phyloP scores from a whole-genome alignment of 2,888 invertebrate genomes.

The Stegana nigrithorax region DNA sequence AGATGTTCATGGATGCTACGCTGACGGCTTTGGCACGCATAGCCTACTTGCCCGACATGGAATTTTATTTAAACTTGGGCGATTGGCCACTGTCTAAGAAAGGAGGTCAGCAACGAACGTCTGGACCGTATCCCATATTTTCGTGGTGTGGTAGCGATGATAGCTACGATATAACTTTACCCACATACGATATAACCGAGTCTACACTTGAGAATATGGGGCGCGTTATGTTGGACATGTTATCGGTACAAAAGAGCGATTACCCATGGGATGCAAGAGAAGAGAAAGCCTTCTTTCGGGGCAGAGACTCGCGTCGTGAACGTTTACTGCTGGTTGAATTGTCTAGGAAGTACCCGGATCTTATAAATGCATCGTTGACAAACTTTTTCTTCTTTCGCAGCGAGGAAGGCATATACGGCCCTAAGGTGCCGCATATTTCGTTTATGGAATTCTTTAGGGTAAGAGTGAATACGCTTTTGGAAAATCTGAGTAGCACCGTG shows the following conservation, averaged over 20 bases:
- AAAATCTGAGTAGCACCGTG: background rate
- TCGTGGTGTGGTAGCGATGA: slow-evolving; percentile 96
- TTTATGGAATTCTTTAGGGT: slow-evolving; percentile 96
- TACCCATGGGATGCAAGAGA: slow-evolving; percentile 80
- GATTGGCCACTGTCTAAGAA: slow-evolving; percentile 90
- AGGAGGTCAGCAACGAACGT: slow-evolving; percentile 65
- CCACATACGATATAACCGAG: slow-evolving; percentile 95
- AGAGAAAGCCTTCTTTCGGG: slow-evolving; percentile 88
- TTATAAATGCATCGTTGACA: slow-evolving; percentile 92
- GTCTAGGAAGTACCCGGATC: slow-evolving; percentile 78
- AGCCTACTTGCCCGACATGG: slow-evolving; percentile 84
- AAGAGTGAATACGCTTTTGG: slow-evolving; percentile 33
- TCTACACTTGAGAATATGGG: slow-evolving; percentile 94
- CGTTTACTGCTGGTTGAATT: slow-evolving; percentile 85
- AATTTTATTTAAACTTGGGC: slow-evolving; percentile 92
- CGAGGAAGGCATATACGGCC: slow-evolving; percentile 86
- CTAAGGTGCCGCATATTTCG: slow-evolving; percentile 84
- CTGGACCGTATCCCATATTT: slow-evolving; percentile 81
- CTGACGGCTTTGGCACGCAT: slow-evolving; percentile 85
- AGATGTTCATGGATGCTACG: slow-evolving; percentile 93
- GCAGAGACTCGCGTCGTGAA: slow-evolving; percentile 89
- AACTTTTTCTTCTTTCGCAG: slow-evolving; percentile 96
- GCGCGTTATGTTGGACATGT: slow-evolving; percentile 87
- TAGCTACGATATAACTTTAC: slow-evolving; percentile 89
- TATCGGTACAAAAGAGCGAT: slow-evolving; percentile 87